Percentiles rank a stretch among this genome's conserved stretches.
Evolutionary conservation across 2,113 vertebrate species (phyloP).

Genomic region (Butorides virescens): DNA sequence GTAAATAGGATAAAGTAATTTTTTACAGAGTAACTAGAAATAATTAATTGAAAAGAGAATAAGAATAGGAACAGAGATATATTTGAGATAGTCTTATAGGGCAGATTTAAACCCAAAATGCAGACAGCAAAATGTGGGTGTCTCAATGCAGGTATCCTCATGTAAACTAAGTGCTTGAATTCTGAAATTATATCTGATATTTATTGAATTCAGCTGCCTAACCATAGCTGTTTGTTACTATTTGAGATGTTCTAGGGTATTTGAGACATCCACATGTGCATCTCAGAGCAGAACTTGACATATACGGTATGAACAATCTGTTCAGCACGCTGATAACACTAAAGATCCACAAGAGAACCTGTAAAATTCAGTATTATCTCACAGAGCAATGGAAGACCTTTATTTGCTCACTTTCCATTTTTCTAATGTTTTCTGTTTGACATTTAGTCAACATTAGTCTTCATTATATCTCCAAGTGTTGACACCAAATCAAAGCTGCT

Average conservation of each 20-base stretch:
- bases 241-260: not conserved
- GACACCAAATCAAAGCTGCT: constrained; percentile 50
- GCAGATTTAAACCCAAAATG: not conserved
- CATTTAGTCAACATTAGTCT: constrained; percentile 59
- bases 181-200: not conserved
- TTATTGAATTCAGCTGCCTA: not conserved
- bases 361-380: not conserved
- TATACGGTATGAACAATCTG: not conserved
- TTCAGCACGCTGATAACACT: not conserved
- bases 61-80: not conserved
- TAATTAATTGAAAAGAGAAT: not conserved
- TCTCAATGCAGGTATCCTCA: not conserved
- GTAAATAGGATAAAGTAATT: not conserved
- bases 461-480: constrained; percentile 51
- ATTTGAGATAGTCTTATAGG: not conserved
- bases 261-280: not conserved
- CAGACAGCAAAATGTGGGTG: not conserved
- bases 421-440: constrained; percentile 39
- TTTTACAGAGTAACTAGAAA: not conserved
- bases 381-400: not conserved
- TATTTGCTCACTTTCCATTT: constrained; percentile 21
- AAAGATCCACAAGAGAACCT: not conserved
- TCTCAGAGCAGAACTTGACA: not conserved
- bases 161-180: not conserved
- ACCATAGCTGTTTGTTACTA: not conserved